A percentile compares a stretch with the other conserved stretches of the same genome.
Evolutionary conservation across 2,888 invertebrate species (phyloP).

Genomic region (Miltochrista miniata): DNA sequence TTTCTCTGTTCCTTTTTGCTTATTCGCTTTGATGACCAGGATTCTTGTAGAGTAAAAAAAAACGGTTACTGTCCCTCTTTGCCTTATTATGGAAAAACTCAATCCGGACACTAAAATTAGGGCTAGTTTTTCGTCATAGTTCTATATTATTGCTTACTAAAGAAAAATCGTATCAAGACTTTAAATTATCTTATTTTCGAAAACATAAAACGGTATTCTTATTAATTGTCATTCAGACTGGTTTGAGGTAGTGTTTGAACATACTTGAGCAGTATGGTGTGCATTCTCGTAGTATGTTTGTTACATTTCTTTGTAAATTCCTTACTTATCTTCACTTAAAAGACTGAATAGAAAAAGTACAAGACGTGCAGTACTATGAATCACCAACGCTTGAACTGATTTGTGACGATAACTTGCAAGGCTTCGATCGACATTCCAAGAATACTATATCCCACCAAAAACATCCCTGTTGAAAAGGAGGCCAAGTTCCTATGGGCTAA

Average conservation of each 20-base stretch:
- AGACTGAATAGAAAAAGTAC: conserved; percentile 18
- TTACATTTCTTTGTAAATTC: conserved; percentile 43
- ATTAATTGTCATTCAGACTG: conserved; percentile 55
- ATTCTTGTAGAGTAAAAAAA: too few species aligned
- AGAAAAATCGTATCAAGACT: conserved; percentile 31
- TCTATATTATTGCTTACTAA: too few species aligned
- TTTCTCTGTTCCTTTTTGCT: too few species aligned
- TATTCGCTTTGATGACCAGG: too few species aligned
- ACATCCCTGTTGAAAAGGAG: too few species aligned
- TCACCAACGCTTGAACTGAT: conserved; percentile 4
- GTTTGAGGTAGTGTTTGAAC: conserved; percentile 51
- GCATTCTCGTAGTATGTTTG: conserved; percentile 40
- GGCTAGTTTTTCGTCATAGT: background rate
- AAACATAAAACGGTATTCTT: conserved; percentile 52
- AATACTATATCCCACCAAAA: too few species aligned
- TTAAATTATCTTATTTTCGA: conserved; percentile 43
- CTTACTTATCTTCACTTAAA: conserved; percentile 35
- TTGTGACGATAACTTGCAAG: background rate
- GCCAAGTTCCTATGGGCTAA: too few species aligned
- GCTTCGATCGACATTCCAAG: background rate
- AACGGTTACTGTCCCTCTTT: background rate
- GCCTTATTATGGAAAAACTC: too few species aligned
- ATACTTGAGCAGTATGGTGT: conserved; percentile 39
- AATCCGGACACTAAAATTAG: background rate
- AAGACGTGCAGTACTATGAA: conserved; percentile 14